A percentile compares a stretch with the other conserved stretches of the same genome.
Evolutionary conservation across 2,113 vertebrate genomes (phyloP).

Genomic region (Oenanthe melanoleuca): DNA sequence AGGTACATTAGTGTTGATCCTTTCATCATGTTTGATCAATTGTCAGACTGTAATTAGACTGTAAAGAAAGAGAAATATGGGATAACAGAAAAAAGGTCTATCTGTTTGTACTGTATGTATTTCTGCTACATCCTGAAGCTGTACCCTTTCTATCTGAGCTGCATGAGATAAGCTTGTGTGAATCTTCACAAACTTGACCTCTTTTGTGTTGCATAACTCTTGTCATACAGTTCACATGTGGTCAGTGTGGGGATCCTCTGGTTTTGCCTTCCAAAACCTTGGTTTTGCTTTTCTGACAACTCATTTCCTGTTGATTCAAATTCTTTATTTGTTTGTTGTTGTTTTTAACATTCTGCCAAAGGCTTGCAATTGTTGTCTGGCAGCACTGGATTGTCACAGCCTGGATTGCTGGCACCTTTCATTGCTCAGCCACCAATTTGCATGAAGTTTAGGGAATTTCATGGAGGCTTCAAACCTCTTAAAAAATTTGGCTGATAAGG

Average conservation of each 20-base stretch:
- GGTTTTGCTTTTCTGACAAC: not conserved
- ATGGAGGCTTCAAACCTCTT: not conserved
- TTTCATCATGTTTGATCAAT: not conserved
- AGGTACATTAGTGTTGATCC: not conserved
- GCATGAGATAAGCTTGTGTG: not conserved
- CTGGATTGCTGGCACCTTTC: not conserved
- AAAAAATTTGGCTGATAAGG: not conserved
- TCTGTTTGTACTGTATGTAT: not conserved
- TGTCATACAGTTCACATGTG: not conserved
- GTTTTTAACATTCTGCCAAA: not conserved
- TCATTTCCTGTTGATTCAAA: not conserved
- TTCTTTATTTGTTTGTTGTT: not conserved
- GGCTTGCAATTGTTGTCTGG: not conserved
- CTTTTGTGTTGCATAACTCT: not conserved
- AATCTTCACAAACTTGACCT: not conserved
- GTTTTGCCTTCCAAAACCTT: not conserved
- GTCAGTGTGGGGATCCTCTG: not conserved
- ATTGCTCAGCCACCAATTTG: not conserved
- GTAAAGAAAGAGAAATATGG: not conserved
- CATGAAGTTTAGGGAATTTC: not conserved
- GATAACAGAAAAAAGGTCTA: not conserved
- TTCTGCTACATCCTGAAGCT: not conserved
- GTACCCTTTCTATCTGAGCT: not conserved
- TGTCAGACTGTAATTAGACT: not conserved
- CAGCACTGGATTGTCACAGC: not conserved